phyloP scores from a whole-genome alignment of 1,140 invertebrate species.

The Solenopsis invicta region DNA sequence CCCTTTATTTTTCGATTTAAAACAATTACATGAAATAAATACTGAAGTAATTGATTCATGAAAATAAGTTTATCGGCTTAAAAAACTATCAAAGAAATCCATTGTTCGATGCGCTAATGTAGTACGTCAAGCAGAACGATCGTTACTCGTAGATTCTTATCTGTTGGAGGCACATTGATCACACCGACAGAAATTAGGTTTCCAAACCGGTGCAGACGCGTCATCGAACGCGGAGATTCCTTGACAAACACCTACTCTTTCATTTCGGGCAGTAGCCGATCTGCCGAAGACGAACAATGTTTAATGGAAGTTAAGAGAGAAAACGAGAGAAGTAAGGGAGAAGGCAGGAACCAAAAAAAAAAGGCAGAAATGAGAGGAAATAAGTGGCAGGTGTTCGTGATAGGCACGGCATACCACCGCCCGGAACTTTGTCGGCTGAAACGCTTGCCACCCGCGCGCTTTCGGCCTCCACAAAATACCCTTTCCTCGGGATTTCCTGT shows the following conservation, averaged over 20 bases:
- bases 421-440: constrained; percentile 12
- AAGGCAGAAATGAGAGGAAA: constrained; percentile 19
- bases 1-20: too few relatives aligned
- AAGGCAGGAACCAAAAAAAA: constrained; percentile 31
- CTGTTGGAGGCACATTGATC: neutral
- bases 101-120: neutral
- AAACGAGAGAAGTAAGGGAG: neutral
- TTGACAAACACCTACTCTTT: constrained; percentile 61
- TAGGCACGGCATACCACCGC: constrained; percentile 21
- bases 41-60: neutral
- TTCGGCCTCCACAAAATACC: neutral
- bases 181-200: constrained; percentile 5
- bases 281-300: constrained; percentile 33
- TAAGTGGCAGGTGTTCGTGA: constrained; percentile 50
- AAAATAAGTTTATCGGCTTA: neutral
- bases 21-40: neutral
- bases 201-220: neutral
- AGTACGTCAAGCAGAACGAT: neutral
- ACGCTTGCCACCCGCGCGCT: constrained; percentile 16
- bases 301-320: constrained; percentile 41
- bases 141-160: neutral
- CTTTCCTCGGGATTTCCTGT: neutral
- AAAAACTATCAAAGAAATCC: neutral
- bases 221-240: constrained; percentile 32
- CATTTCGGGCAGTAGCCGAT: constrained; percentile 29